A percentile compares a stretch with the other conserved stretches of the same genome.
Conservation (phyloP, 2,888 invertebrate genomes). For the Rhagonycha lutea region DNA sequence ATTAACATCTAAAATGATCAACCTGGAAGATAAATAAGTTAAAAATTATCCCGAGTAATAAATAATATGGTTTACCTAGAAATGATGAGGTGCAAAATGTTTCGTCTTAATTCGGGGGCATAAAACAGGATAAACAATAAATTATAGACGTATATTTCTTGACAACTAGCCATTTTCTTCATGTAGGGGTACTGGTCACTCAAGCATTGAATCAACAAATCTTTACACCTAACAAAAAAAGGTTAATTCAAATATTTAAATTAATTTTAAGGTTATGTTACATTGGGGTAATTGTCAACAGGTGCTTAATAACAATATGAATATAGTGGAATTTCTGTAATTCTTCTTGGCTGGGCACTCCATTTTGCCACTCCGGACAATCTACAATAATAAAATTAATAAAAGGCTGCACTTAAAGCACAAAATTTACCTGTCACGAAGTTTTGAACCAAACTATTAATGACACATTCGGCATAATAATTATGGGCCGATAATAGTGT, state of each 20-base stretch:
- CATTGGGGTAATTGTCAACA: conserved; percentile 64
- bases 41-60: conserved; percentile 14
- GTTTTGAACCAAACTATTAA: conserved; percentile 63
- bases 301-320: conserved; percentile 57
- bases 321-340: conserved; percentile 64
- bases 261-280: conserved; percentile 47
- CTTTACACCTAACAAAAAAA: conserved; percentile 65
- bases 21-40: conserved; percentile 54
- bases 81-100: conserved; percentile 74
- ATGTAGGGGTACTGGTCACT: conserved; percentile 76
- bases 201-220: conserved; percentile 68
- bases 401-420: background rate
- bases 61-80: conserved; percentile 65
- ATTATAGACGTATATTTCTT: conserved; percentile 79
- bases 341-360: conserved; percentile 61
- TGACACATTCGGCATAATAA: conserved; percentile 64
- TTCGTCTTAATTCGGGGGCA: conserved; percentile 70
- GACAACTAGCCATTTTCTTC: conserved; percentile 67
- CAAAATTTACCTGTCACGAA: conserved; percentile 61
- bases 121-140: conserved; percentile 76
- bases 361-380: conserved; percentile 63
- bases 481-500: conserved; percentile 72
- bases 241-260: background rate
- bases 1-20: conserved; percentile 77
- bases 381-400: conserved; percentile 44